phyloP scores from a whole-genome alignment of 2,888 invertebrate species.

The Ellobium chinense region DNA sequence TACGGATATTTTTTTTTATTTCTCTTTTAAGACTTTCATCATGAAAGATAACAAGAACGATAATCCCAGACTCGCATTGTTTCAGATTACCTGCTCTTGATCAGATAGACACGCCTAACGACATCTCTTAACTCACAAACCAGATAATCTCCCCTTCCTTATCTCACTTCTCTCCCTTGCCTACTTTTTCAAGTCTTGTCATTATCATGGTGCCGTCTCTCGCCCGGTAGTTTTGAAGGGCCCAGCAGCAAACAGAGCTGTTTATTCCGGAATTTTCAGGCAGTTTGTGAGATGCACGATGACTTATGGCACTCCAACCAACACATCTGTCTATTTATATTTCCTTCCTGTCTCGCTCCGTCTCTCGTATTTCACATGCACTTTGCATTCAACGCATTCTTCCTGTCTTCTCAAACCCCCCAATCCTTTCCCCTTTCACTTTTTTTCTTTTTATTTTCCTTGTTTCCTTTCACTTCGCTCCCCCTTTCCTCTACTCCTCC shows the following conservation, averaged over 20 bases:
- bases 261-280: too few species aligned
- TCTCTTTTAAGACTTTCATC: conserved; percentile 21
- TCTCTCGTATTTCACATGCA: not conserved
- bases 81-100: conserved; percentile 30
- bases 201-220: not conserved
- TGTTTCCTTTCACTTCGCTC: not conserved
- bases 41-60: conserved; percentile 28
- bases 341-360: not conserved
- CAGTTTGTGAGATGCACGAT: not conserved
- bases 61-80: conserved; percentile 37
- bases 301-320: not conserved
- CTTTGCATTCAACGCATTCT: not conserved
- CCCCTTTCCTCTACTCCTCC: not conserved
- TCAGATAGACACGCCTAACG: conserved; percentile 21
- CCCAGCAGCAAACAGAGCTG: not conserved
- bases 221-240: not conserved
- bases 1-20: too few species aligned
- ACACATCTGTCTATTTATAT: not conserved
- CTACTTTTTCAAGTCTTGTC: not conserved
- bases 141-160: conserved; percentile 8
- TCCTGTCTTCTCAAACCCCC: not conserved
- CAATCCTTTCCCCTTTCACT: not conserved
- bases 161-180: conserved; percentile 3
- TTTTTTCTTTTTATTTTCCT: not conserved
- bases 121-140: conserved; percentile 2